Conservation (phyloP, 2,888 invertebrate species). For the Lasioglossum zephyrum region DNA sequence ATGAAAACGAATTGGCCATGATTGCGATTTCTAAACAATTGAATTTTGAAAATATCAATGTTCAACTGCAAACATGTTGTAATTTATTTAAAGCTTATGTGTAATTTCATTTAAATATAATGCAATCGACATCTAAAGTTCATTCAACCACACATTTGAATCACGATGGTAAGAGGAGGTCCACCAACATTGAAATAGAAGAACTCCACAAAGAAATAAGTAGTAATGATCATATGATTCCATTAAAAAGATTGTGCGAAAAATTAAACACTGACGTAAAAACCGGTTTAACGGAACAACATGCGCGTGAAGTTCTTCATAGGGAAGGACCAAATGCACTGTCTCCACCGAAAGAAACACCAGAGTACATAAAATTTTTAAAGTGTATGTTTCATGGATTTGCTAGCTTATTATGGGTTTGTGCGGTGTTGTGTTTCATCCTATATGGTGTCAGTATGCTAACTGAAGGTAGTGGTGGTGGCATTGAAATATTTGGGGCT, state of each 20-base stretch:
- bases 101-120: slow-evolving; percentile 13
- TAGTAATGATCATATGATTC: slow-evolving; percentile 79
- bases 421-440: slow-evolving; percentile 89
- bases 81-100: neutral
- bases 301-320: slow-evolving; percentile 86
- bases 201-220: slow-evolving; percentile 80
- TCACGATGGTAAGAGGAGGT: slow-evolving; percentile 70
- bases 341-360: slow-evolving; percentile 90
- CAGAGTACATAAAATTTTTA: slow-evolving; percentile 89
- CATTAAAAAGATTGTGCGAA: slow-evolving; percentile 73
- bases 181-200: slow-evolving; percentile 76
- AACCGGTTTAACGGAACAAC: slow-evolving; percentile 87
- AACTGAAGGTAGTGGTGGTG: slow-evolving; percentile 86
- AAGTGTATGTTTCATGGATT: slow-evolving; percentile 90
- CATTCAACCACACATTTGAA: slow-evolving; percentile 15
- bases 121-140: slow-evolving; percentile 24
- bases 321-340: slow-evolving; percentile 90
- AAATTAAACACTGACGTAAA: slow-evolving; percentile 74
- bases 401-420: slow-evolving; percentile 92
- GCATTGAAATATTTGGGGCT: slow-evolving; percentile 85
- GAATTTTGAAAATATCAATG: slow-evolving; percentile 14
- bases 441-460: slow-evolving; percentile 85
- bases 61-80: neutral
- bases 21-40: slow-evolving; percentile 36
- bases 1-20: slow-evolving; percentile 14